Conservation (phyloP, 1,140 invertebrate species). For the Drosophila biarmipes region DNA sequence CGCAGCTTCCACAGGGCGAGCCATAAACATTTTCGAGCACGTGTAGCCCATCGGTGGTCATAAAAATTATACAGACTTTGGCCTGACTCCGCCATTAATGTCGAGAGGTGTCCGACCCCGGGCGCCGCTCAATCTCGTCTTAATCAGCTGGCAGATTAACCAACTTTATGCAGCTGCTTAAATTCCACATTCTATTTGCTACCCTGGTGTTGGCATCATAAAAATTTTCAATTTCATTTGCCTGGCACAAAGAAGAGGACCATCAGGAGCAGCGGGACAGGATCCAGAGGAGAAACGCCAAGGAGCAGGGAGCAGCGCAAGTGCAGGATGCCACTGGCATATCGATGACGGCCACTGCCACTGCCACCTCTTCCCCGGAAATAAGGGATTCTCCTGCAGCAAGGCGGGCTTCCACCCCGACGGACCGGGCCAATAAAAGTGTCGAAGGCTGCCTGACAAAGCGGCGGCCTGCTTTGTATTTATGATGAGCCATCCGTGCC, state of each 20-base stretch:
- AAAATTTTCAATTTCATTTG: constrained; percentile 82
- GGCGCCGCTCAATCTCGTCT: constrained; percentile 42
- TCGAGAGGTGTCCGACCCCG: constrained; percentile 34
- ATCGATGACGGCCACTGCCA: constrained; percentile 56
- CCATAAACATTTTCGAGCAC: constrained; percentile 58
- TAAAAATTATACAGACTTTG: constrained; percentile 71
- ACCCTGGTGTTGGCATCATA: constrained; percentile 63
- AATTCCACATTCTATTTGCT: constrained; percentile 60
- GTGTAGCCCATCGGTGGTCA: constrained; percentile 54
- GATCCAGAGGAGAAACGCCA: background rate
- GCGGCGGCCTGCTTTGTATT: constrained; percentile 76
- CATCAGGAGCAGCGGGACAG: background rate
- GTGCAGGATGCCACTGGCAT: constrained; percentile 67
- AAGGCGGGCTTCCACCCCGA: constrained; percentile 9
- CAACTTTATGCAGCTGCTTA: constrained; percentile 75
- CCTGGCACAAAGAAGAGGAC: constrained; percentile 56
- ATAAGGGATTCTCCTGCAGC: constrained; percentile 3
- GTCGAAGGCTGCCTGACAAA: constrained; percentile 72
- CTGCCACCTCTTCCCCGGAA: constrained; percentile 22
- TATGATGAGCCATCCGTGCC: constrained; percentile 69
- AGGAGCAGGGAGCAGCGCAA: constrained; percentile 20
- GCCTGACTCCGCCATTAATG: constrained; percentile 58
- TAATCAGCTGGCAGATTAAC: constrained; percentile 75
- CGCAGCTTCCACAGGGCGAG: constrained; percentile 18
- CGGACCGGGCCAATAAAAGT: constrained; percentile 76